Base-by-base conservation (phyloP, 2,797 vertebrate genomes). In the Valencia hispanica region DNA sequence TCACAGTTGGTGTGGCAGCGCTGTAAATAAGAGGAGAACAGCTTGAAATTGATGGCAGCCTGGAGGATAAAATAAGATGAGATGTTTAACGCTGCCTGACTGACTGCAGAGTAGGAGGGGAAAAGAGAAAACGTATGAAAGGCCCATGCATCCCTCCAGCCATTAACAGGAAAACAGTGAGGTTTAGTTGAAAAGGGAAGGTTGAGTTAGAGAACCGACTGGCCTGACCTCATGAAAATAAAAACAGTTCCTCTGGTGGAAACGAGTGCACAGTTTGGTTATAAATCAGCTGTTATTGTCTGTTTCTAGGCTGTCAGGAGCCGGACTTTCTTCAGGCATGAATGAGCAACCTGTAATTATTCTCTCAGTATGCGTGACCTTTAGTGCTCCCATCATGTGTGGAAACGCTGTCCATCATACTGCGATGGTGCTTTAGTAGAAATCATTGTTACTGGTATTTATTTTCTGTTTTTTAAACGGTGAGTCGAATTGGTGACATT, bases 11-110 rank as follows among this genome's bases (percentile, higher is more conserved):
- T 74, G 85, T 68, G 74, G 80, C 77, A 68, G 63, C 55, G 3
- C 79, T 88, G 89, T 88, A 87, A 91, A 92, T 80, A 86, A 87
- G 79, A 86, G 65, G 83, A 80, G 91, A 89, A 88, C 83, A 92
- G 88, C 89, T 90, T 89, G 89, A 86, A 87, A 80, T 85, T 80
- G 83, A 92, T 87, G 84, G 79, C 84, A 80, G 85, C 87, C 84
- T 86, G 73, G 76, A 92, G 86, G 89, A 87, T 75, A 79, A 85
- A 90, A 89, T 86, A 85, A 80, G 87, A 91, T 59, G 70, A 79
- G 89, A 84, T 88, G 83, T 84, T 87, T 85, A 90, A 91, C 74
- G 76, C 82, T 78, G 86, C 77, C 55, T 84, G 79, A 34, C 73
- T 76, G 77, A 65, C 84, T 92, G 83, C 74, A 79, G 80, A 78